Base-by-base conservation (phyloP, 2,888 invertebrate genomes). In the Agriopis leucophaearia region DNA sequence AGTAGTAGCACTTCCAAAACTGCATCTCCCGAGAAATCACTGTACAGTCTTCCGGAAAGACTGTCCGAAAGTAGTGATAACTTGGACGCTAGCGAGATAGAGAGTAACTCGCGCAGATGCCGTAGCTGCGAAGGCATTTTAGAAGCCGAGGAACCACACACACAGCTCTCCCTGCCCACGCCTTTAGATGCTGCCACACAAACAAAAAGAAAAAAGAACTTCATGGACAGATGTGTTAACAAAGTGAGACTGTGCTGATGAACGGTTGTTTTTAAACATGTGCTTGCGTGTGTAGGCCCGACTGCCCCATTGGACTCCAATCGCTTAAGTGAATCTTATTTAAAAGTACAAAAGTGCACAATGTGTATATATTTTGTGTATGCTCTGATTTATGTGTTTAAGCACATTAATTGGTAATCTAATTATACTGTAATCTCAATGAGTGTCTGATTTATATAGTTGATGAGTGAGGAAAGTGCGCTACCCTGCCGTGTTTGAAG, bases 181-280 rank as follows among this genome's bases (percentile, higher is more conserved):
- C 94, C 95, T 78, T 88, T 94, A 82, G 94, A 95, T 77, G 94
- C 95, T 77, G 86, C 92, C 74, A 94, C 94, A 61, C 95, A 95
- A 80, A 95, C 94, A 9, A 96, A 96, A 87, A 94, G 96, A 82
- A 96, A 96, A 88, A 96, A 96, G 85, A 97, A 97, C 89, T 97
- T 97, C 88, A 96, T 97, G 96, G 97, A 97, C 94, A 95, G 96
- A 88, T 97, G 97, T 90, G 96, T 97, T 79, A 97, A 96, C 92
- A 97, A 97, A 95, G 96, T 97, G 89, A 95, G 96, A 94, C 96
- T 96, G 83, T 92, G 92, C 94, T 97, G 86, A 96, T 95, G 77
- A 78, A 81, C 76, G 79, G 79, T 80, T 78, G 69, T 68, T 74
- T 74, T 76, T 67, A 70, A 77, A 75, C 77, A 79, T 78, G 85